Evolutionary conservation across 2,888 invertebrate genomes (phyloP), one percentile per base, ranked within the genome.

Genomic region (Epsilonema sp.): DNA sequence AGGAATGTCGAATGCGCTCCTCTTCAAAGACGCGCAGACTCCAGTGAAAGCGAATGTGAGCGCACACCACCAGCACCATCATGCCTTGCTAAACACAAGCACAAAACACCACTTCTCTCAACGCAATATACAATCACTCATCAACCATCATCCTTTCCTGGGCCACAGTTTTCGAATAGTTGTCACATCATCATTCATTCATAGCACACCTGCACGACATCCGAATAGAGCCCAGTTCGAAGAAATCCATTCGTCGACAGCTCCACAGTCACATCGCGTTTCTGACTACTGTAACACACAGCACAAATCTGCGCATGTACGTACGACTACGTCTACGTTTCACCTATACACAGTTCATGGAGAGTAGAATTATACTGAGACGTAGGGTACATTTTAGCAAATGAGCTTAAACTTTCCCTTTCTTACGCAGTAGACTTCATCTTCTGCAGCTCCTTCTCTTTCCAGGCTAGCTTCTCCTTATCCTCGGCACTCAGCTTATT

Each of bases 161-260:
- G n/a, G n/a, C n/a, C n/a, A n/a, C n/a, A n/a, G n/a, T n/a, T n/a
- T n/a, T n/a, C n/a, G n/a, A n/a, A n/a, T n/a, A n/a, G n/a, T n/a
- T n/a, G n/a, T n/a, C n/a, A n/a, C n/a, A n/a, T n/a, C n/a, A n/a
- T n/a, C n/a, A n/a, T n/a, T n/a, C n/a, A n/a, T n/a, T n/a, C n/a
- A n/a, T n/a, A n/a, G n/a, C n/a, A n/a, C 59, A 78, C 78, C 70
- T 84, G 85, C 11, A 89, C 84, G 40, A 94, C 77, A 63, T 94
- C 94, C 58, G 90, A 86, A 80, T 86, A 86, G 16, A 94, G 79
- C 1, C 94, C 94, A 0, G 92, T 94, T 16, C 82, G 76, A 55
- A 79, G 79, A 65, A 90, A 94, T 2, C 86, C 86, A 58, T 85
- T 75, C 0, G 85, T 80, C 8, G 80, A 82, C 2, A 94, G 78